These are phyloP conservation scores for Abrostola triplasia DNA, from an alignment of 2,888 invertebrate genomes.

Conservation along the genomic window DNA sequence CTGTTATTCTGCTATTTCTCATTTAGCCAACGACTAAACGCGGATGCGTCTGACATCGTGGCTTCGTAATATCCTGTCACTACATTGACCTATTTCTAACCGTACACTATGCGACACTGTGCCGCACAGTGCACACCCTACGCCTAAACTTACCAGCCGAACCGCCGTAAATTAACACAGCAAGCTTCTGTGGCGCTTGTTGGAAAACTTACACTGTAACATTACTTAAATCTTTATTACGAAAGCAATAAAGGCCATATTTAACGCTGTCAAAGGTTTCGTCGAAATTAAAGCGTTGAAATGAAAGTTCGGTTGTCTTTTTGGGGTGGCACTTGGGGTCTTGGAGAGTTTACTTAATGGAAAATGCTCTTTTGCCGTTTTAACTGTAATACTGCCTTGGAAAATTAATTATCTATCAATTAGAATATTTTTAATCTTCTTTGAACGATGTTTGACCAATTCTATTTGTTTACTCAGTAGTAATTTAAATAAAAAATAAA, in stretches of 20 bases:
- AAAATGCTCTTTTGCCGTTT: slow-evolving; percentile 55
- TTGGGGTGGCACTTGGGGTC: slow-evolving; percentile 67
- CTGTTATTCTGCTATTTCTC: slow-evolving; percentile 79
- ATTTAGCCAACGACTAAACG: slow-evolving; percentile 77
- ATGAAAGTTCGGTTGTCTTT: slow-evolving; percentile 78
- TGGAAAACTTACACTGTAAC: slow-evolving; percentile 64
- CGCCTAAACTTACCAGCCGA: slow-evolving; percentile 48
- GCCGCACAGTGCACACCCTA: slow-evolving; percentile 54
- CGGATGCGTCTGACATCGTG: slow-evolving; percentile 80
- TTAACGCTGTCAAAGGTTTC: slow-evolving; percentile 78
- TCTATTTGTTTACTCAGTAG: too few species aligned
- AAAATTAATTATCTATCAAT: slow-evolving; percentile 36
- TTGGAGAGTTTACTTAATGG: slow-evolving; percentile 72
- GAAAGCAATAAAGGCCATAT: slow-evolving; percentile 84
- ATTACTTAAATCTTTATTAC: slow-evolving; percentile 80
- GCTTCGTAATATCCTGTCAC: slow-evolving; percentile 86
- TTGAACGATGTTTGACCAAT: neutral
- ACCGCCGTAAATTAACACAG: slow-evolving; percentile 56
- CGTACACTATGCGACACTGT: slow-evolving; percentile 59
- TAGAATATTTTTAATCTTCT: slow-evolving; percentile 24
- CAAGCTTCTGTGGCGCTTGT: slow-evolving; percentile 51
- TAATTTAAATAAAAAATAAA: too few species aligned
- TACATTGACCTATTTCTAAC: slow-evolving; percentile 75
- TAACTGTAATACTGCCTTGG: slow-evolving; percentile 45
- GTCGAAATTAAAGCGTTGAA: slow-evolving; percentile 79